These are phyloP conservation scores for Pomacea canaliculata DNA, from an alignment of 2,888 invertebrate species.

Conservation along the genomic window DNA sequence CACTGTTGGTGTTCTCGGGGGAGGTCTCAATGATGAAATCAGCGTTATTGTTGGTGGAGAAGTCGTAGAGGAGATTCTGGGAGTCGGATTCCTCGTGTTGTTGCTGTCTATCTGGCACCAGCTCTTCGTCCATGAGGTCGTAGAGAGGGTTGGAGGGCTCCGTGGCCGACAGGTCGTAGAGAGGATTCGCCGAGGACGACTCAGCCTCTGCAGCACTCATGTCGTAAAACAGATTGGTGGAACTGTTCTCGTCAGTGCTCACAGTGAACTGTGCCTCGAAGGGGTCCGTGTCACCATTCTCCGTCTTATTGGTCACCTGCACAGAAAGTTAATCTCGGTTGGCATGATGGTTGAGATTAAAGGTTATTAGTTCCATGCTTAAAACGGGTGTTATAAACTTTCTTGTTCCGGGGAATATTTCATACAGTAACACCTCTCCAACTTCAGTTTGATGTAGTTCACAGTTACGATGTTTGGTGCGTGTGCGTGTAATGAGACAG, in stretches of 20 bases:
- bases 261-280: slow-evolving; percentile 26
- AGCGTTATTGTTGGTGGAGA: not conserved
- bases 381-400: too few relatives aligned
- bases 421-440: too few relatives aligned
- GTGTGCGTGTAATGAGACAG: too few relatives aligned
- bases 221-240: slow-evolving; percentile 22
- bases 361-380: too few relatives aligned
- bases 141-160: slow-evolving; percentile 28
- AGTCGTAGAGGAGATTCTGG: slow-evolving; percentile 24
- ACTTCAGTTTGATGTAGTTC: not conserved
- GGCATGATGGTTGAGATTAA: too few relatives aligned
- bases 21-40: not conserved
- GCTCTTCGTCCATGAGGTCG: slow-evolving; percentile 39
- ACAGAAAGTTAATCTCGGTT: not conserved
- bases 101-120: not conserved
- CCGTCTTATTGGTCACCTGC: slow-evolving; percentile 26
- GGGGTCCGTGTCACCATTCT: slow-evolving; percentile 31
- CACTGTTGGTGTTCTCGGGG: not conserved
- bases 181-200: slow-evolving; percentile 28
- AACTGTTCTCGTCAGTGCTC: slow-evolving; percentile 14
- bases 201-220: slow-evolving; percentile 4
- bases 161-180: slow-evolving; percentile 43
- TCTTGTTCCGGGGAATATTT: too few relatives aligned
- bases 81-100: not conserved
- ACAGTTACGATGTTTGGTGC: too few relatives aligned